Base-by-base conservation (phyloP, 2,113 vertebrate species). In the Otocyon megalotis region DNA sequence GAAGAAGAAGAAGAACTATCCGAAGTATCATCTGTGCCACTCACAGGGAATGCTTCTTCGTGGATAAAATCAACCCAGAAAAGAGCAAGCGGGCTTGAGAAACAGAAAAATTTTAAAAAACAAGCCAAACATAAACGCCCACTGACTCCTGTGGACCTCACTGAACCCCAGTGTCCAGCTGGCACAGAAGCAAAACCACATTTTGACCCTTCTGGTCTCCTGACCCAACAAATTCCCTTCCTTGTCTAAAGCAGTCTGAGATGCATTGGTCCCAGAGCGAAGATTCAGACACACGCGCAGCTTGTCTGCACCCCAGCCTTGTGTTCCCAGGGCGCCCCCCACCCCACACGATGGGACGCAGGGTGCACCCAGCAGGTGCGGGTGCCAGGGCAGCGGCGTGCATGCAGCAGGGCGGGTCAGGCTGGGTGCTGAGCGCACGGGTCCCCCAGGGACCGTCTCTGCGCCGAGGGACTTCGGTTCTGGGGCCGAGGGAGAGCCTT, bases 381-480 rank as follows among this genome's bases (percentile, higher is more conserved):
- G 43, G 43, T 43, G 43, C 43, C 43, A 43, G 43, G 43, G 43
- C 6, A 7, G 43, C 43, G 1, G 7, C 43, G 43, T 43, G 43
- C 43, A 43, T 43, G 7, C 43, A 43, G 43, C 43, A 4, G 4
- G 14, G 48, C 24, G 22, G 0, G 37, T 9, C 3, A 4, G 24
- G 16, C 14, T 8, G 53, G 15, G 8, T 1, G 4, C 32, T 10
- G 14, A 22, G 6, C n/a, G 10, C 32, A 20, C 43, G 3, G 71
- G 7, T 8, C 6, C 60, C 22, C 8, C 0, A 1, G 12, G 8
- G 12, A 22, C 1, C 0, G 0, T 1, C 2, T 7, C 14, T 1
- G 53, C 30, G 0, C 13, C 0, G 8, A 32, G 10, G 15, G 32
- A 10, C 15, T 86, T 50, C 56, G 53, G 43, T 19, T 9, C 32